These are phyloP conservation scores for Sterrhoptilus dennistouni DNA, from an alignment of 2,113 vertebrate genomes.

Conservation along the genomic window DNA sequence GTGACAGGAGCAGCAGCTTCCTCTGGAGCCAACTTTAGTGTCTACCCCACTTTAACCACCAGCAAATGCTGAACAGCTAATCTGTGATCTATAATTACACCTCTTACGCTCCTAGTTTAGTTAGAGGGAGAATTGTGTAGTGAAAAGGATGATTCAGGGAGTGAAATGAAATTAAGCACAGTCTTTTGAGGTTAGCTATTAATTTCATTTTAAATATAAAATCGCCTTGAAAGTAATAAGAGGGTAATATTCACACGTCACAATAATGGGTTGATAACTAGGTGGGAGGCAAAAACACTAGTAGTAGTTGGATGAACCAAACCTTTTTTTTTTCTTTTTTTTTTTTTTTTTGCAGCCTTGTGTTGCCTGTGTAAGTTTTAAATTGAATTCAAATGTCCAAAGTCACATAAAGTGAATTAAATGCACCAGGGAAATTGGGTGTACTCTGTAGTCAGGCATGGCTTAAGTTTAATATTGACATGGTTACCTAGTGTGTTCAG, in stretches of 20 bases:
- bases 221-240: slow-evolving; percentile 59
- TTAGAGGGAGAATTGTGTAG: slow-evolving; percentile 37
- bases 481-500: not conserved
- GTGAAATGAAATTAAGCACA: slow-evolving; percentile 62
- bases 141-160: slow-evolving; percentile 37
- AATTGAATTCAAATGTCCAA: slow-evolving; percentile 2
- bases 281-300: not conserved
- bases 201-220: slow-evolving; percentile 70
- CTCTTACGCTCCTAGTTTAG: slow-evolving; percentile 37
- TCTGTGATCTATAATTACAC: slow-evolving; percentile 45
- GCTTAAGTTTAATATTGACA: not conserved
- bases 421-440: not conserved
- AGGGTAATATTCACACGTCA: slow-evolving; percentile 6
- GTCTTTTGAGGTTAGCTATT: slow-evolving; percentile 68
- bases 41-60: not conserved
- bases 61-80: slow-evolving; percentile 1
- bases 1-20: not conserved
- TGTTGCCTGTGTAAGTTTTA: slow-evolving; percentile 12
- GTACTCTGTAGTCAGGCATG: not conserved
- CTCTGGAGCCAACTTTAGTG: not conserved
- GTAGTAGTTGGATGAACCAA: not conserved
- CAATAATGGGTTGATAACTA: slow-evolving; percentile 33
- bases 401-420: slow-evolving; percentile 14
- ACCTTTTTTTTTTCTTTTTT: not conserved
- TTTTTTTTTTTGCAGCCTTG: not conserved